Conservation (phyloP, 2,113 vertebrate species). For the Garra rufa region DNA sequence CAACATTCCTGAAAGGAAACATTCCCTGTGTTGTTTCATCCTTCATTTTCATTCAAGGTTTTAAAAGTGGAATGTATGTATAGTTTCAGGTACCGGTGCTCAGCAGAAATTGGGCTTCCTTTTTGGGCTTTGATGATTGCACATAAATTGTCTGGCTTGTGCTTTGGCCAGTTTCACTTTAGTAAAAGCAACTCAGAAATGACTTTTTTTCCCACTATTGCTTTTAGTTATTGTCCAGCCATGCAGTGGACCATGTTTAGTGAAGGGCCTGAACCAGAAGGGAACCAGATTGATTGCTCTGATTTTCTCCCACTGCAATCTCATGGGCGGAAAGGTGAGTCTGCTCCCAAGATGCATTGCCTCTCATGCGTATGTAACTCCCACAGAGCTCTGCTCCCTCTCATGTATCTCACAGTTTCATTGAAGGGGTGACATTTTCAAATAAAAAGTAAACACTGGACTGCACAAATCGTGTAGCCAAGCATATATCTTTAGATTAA, state of each 20-base stretch:
- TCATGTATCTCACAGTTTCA: conserved; percentile 8
- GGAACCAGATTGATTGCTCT: conserved; percentile 33
- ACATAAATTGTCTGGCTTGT: conserved; percentile 26
- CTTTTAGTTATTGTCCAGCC: neutral
- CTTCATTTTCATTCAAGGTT: conserved; percentile 13
- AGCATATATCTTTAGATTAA: neutral
- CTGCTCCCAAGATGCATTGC: conserved; percentile 32
- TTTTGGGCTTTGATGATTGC: neutral
- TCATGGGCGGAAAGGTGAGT: conserved; percentile 22
- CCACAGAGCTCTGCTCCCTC: neutral
- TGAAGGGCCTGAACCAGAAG: conserved; percentile 8
- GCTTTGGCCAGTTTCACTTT: neutral
- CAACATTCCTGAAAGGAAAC: conserved; percentile 1
- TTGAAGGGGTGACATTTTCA: neutral
- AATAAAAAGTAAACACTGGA: conserved; percentile 1
- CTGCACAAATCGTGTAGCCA: neutral
- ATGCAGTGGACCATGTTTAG: conserved; percentile 27
- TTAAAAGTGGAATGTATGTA: conserved; percentile 19
- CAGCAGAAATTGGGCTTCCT: neutral
- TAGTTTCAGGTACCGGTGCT: neutral
- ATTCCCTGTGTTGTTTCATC: neutral
- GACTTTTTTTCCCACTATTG: conserved; percentile 11
- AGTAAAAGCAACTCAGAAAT: conserved; percentile 17
- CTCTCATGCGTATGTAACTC: neutral
- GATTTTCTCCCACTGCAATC: conserved; percentile 27